Evolutionary conservation across 2,113 vertebrate genomes (phyloP).

Genomic region (Chinchilla lanigera): DNA sequence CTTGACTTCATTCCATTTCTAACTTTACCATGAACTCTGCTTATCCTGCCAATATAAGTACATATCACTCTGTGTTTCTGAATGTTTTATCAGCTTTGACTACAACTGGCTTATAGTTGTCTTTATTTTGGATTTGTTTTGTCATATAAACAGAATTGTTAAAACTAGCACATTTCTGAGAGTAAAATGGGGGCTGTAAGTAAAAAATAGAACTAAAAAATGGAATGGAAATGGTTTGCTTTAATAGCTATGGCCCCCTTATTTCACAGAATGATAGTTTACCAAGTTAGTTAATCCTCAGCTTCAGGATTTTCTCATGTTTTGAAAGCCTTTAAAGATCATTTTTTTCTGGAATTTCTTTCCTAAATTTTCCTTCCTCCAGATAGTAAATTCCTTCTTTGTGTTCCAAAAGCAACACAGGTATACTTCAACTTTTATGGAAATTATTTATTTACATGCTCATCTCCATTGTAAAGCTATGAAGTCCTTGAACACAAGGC

Average conservation of each 20-base stretch:
- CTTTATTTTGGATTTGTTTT: not conserved
- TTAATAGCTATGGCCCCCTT: not conserved
- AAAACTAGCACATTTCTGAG: not conserved
- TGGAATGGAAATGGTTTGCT: not conserved
- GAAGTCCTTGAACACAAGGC: not conserved
- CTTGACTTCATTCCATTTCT: not conserved
- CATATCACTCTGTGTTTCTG: not conserved
- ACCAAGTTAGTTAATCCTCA: not conserved
- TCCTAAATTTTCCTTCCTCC: not conserved
- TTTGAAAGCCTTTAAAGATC: not conserved
- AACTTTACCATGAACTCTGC: not conserved
- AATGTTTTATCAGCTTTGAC: not conserved
- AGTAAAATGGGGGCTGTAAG: not conserved
- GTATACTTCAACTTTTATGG: not conserved
- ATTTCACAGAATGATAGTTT: not conserved
- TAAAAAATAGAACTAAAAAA: not conserved
- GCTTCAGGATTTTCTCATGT: not conserved
- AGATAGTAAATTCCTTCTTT: not conserved
- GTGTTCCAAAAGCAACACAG: not conserved
- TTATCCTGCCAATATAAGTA: not conserved
- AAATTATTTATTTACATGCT: conserved; percentile 27
- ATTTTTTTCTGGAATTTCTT: not conserved
- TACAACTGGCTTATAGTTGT: not conserved
- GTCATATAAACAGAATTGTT: not conserved
- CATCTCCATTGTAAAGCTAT: not conserved